These are phyloP conservation scores for Myanophis thanlyinensis DNA, from an alignment of 2,113 vertebrate species.

Conservation along the genomic window DNA sequence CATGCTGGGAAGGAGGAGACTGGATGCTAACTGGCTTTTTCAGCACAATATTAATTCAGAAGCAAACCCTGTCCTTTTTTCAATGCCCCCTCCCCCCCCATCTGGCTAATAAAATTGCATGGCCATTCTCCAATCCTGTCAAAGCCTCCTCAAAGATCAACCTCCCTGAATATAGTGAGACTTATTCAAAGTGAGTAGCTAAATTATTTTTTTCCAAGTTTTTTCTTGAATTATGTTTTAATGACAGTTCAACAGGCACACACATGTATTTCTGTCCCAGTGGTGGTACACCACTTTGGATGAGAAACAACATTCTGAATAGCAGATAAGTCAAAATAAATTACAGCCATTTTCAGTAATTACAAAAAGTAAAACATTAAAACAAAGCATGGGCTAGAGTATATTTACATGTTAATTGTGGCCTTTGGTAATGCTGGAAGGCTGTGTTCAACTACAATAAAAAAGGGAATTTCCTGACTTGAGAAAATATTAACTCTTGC, in stretches of 20 bases:
- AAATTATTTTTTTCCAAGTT: not conserved
- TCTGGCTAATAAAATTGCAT: not conserved
- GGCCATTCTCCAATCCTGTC: not conserved
- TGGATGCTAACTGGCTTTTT: not conserved
- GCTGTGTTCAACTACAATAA: conserved; percentile 59
- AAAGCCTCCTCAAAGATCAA: not conserved
- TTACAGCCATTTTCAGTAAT: conserved; percentile 74
- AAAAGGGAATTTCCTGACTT: conserved; percentile 62
- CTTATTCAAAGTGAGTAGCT: not conserved
- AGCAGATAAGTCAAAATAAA: conserved; percentile 57
- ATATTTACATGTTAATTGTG: conserved; percentile 76
- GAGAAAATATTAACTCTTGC: conserved; percentile 49
- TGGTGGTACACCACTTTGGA: conserved; percentile 27
- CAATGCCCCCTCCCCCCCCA: not conserved
- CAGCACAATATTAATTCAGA: not conserved
- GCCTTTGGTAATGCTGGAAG: conserved; percentile 51
- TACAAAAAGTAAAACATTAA: conserved; percentile 76
- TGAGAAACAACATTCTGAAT: conserved; percentile 62
- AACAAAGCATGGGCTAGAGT: conserved; percentile 66
- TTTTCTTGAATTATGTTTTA: not conserved
- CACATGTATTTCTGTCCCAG: conserved; percentile 28
- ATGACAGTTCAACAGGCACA: conserved; percentile 24
- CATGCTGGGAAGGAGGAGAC: not conserved
- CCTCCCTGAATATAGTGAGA: not conserved
- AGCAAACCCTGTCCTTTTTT: not conserved